These are phyloP conservation scores for Chamaea fasciata DNA, from an alignment of 2,113 vertebrate genomes.

Conservation along the genomic window DNA sequence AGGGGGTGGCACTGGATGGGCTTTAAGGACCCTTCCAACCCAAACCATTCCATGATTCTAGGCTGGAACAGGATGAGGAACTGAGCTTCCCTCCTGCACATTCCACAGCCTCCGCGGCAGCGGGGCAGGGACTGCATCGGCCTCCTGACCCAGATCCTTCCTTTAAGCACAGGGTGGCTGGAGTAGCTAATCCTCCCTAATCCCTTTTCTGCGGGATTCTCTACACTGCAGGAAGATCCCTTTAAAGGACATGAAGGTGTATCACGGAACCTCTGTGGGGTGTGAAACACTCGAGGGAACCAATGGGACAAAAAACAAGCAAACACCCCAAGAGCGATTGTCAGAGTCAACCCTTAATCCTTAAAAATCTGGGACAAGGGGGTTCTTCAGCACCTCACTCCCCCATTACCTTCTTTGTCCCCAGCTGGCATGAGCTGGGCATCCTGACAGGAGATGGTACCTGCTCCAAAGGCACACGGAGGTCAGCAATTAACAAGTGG, in stretches of 20 bases:
- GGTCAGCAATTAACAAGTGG: no score
- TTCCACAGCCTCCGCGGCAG: background rate
- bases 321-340: fast-evolving
- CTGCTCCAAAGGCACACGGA: background rate
- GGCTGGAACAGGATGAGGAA: background rate
- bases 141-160: slow-evolving; percentile 39
- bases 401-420: background rate
- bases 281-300: background rate
- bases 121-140: fast-evolving
- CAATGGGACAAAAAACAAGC: background rate
- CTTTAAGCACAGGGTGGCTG: background rate
- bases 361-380: fast-evolving
- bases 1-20: background rate
- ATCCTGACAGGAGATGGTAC: background rate
- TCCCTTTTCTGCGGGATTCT: background rate
- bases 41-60: background rate
- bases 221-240: background rate
- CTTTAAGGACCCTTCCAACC: background rate
- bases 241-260: background rate
- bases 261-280: background rate
- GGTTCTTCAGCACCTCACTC: background rate
- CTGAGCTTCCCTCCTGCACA: background rate
- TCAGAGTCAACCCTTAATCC: background rate
- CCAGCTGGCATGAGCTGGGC: background rate
- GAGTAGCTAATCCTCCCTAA: slow-evolving; percentile 20